Evolutionary conservation across 2,113 vertebrate genomes (phyloP), one percentile per base, ranked within the genome.

Genomic region (Strix uralensis): DNA sequence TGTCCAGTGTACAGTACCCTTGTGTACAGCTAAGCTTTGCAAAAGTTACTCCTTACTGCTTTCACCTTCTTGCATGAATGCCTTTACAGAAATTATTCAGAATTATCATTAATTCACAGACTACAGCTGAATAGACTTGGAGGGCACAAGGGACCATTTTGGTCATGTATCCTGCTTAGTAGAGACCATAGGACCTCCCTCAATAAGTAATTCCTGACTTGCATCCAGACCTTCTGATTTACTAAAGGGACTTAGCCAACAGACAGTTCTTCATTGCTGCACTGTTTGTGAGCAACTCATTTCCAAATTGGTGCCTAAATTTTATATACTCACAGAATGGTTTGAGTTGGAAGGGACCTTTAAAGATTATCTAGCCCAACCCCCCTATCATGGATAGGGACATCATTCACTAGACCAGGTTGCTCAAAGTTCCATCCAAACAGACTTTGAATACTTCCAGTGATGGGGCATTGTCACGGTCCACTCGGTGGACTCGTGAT

Each of bases 41-140:
- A 67, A 13, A 86, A 65, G 21, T 63, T 67, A 32, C 32, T 95
- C 22, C n/a, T 77, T 86, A 19, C 8, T 67, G 11, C 8, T 87
- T 91, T 67, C 0, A 0, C 27, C 22, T 85, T 87, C 49, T 49
- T 91, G 34, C 57, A 65, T 87, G 44, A 72, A 94, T 80, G 38
- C 20, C 72, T 81, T 90, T 82, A 72, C 21, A 79, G 78, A 92
- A 87, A 91, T 85, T 79, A 69, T 84, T 94, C 77, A 87, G 72
- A 95, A 61, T 89, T 88, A 65, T 69, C 69, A 71, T 78, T 81
- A 86, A 79, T 75, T 85, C 70, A 66, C 52, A 85, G 52, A 25
- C 40, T 79, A 63, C 73, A 87, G 25, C 7, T 96, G 72, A 94
- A 87, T 52, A 91, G 47, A 55, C 17, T 84, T 54, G 32, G 13